Percentiles rank a stretch among this genome's conserved stretches.
These are phyloP conservation scores for Cassiopea andromeda DNA, from an alignment of 30 jellyfish, hydroid and myxozoan genomes.

Conservation along the genomic window DNA sequence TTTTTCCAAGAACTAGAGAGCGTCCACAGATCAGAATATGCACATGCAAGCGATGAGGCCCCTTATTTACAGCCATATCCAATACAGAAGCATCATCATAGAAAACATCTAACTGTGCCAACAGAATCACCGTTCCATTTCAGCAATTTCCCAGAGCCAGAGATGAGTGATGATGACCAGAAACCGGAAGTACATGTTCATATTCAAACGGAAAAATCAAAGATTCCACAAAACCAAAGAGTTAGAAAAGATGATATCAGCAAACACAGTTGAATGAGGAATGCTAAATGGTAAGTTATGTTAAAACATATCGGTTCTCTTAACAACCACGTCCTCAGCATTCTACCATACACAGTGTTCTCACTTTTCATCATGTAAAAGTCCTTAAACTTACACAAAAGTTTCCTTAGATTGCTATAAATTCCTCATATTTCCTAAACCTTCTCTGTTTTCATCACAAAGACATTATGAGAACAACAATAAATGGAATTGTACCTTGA, in stretches of 20 bases:
- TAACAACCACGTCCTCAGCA: background rate
- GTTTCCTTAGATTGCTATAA: background rate
- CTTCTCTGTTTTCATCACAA: background rate
- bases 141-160: conserved; percentile 40
- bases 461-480: too few relatives aligned
- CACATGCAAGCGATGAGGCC: conserved; percentile 15
- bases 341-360: background rate
- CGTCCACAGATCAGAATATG: conserved; percentile 17
- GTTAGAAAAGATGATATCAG: background rate
- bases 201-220: conserved; percentile 93
- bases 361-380: too few relatives aligned
- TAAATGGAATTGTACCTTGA: too few relatives aligned
- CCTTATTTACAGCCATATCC: conserved; percentile 17
- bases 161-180: conserved; percentile 89
- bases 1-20: conserved; percentile 31
- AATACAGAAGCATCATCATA: background rate
- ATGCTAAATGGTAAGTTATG: background rate
- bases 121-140: conserved; percentile 53
- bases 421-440: too few relatives aligned
- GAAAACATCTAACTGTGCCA: conserved; percentile 20
- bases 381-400: background rate
- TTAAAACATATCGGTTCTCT: background rate
- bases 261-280: background rate
- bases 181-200: conserved; percentile 99
- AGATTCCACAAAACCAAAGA: conserved; percentile 65